Evolutionary conservation across 2,113 vertebrate genomes (phyloP).

Genomic region (Dipodomys stephensi): DNA sequence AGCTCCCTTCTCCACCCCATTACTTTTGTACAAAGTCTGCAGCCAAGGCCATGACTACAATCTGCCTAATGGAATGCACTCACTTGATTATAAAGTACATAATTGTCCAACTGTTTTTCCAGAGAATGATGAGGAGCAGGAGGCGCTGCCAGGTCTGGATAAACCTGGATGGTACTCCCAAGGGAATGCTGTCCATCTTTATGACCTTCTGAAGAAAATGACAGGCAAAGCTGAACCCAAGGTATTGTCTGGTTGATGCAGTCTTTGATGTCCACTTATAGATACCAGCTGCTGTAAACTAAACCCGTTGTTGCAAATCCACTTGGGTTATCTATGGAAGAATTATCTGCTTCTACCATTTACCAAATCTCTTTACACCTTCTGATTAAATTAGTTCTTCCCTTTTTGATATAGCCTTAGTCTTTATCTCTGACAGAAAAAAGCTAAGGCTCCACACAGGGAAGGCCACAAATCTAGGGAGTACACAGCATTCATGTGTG

Average conservation of each 20-base stretch:
- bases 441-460: not conserved
- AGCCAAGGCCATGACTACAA: not conserved
- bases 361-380: not conserved
- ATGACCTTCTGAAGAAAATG: slow-evolving; percentile 94
- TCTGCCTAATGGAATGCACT: not conserved
- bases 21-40: not conserved
- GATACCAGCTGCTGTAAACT: not conserved
- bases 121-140: slow-evolving; percentile 95
- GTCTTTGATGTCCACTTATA: not conserved
- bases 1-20: not conserved
- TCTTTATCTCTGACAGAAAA: not conserved
- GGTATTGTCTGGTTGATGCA: slow-evolving; percentile 85
- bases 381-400: not conserved
- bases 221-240: slow-evolving; percentile 94
- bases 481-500: not conserved
- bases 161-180: slow-evolving; percentile 98
- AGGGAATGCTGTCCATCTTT: slow-evolving; percentile 95
- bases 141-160: slow-evolving; percentile 91
- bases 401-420: not conserved
- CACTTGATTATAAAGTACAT: not conserved
- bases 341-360: not conserved
- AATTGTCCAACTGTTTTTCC: slow-evolving; percentile 72
- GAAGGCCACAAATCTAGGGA: not conserved
- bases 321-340: not conserved
- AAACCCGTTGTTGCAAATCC: not conserved